Base-by-base conservation (phyloP, 2,888 invertebrate species). In the Brassicogethes aeneus region DNA sequence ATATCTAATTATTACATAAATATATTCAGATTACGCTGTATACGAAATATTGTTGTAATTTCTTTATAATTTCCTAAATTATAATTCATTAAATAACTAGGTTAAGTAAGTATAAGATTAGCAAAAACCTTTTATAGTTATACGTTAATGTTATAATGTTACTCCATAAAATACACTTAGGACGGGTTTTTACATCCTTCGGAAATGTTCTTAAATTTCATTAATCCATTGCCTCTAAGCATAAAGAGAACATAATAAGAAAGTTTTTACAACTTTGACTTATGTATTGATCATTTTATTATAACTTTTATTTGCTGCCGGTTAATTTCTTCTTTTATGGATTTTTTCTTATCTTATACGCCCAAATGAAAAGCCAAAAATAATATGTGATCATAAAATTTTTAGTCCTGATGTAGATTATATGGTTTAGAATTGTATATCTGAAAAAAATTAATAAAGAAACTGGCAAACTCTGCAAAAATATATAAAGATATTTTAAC, bases 21-120 rank as follows among this genome's bases (percentile, higher is more conserved):
- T n/a, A n/a, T n/a, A n/a, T n/a, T n/a, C n/a, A n/a, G n/a, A n/a
- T n/a, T n/a, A n/a, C n/a, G n/a, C n/a, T n/a, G n/a, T n/a, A n/a
- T n/a, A n/a, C n/a, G n/a, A n/a, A n/a, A n/a, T n/a, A n/a, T n/a
- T n/a, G n/a, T n/a, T n/a, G n/a, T n/a, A n/a, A n/a, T n/a, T n/a
- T n/a, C n/a, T n/a, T n/a, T n/a, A n/a, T n/a, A n/a, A n/a, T n/a
- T n/a, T n/a, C n/a, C n/a, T n/a, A n/a, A n/a, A n/a, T n/a, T n/a
- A n/a, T n/a, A n/a, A n/a, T n/a, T n/a, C n/a, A n/a, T n/a, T n/a
- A n/a, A n/a, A n/a, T n/a, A 23, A 23, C 23, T 23, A 23, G 23
- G 23, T 23, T 23, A 23, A 23, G n/a, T n/a, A n/a, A n/a, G n/a
- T n/a, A n/a, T n/a, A n/a, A 23, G 23, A 23, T 23, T 23, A 23